Base-by-base conservation (phyloP, 2,113 vertebrate species). In the Pterocles gutturalis region DNA sequence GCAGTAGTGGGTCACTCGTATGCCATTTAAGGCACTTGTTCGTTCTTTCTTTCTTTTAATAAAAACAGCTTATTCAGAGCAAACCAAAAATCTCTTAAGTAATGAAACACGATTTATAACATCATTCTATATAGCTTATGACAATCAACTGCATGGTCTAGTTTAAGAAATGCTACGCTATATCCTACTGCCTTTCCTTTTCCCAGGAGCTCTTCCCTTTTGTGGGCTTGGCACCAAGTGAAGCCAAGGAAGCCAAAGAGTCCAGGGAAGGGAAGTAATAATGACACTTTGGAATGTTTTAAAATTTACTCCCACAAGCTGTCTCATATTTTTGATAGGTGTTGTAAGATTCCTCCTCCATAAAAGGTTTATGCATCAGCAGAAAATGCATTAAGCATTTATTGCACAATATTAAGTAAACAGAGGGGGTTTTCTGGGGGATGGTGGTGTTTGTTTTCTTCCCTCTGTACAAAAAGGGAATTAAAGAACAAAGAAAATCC, bases 241-340 rank as follows among this genome's bases (percentile, higher is more conserved):
- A 89, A 89, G 49, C 62, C 2, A 33, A 75, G 78, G 77, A 94
- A 81, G 55, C 43, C 46, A 60, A 86, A 76, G 2, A 38, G 33
- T 26, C 29, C 2, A 2, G 45, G 57, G 34, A 89, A 78, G 19
- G 69, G 87, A 94, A 93, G 82, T 48, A 55, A 67, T 53, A 61
- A 90, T 73, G 73, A 82, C 81, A 82, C 38, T 72, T 60, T 19
- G 81, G 81, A 91, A 95, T 90, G 57, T 64, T 95, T 95, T 89
- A 8, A 58, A 34, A 65, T 48, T 80, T 60, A 76, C 90, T 94
- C 87, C 92, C 78, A 80, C 79, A 1, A 43, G 12, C 8, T 13
- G 20, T 41, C 25, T 91, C 21, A 8, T 64, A 8, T 11, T 92
- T 93, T 67, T 71, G 28, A 67, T 60, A 57, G n/a, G 62, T 88